phyloP scores from a whole-genome alignment of 2,888 invertebrate genomes.

The Microchrysa polita region DNA sequence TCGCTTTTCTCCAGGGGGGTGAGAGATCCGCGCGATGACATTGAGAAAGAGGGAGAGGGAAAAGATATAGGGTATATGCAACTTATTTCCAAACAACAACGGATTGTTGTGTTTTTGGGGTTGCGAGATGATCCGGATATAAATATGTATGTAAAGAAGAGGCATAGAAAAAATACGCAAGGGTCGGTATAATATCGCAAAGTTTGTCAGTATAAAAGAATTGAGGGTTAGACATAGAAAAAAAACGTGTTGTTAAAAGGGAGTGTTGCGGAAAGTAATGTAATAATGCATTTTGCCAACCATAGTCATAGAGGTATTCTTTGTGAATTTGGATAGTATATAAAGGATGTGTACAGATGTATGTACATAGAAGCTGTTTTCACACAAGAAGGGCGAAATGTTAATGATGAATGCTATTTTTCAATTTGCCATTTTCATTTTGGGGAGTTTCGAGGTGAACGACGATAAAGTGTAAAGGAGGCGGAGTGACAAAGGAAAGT shows the following conservation, averaged over 20 bases:
- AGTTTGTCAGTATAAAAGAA: too few species aligned
- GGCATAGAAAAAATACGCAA: neutral
- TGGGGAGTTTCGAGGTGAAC: neutral
- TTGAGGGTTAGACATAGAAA: too few species aligned
- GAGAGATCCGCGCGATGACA: too few species aligned
- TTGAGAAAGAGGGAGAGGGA: too few species aligned
- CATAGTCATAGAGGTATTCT: too few species aligned
- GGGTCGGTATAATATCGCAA: too few species aligned
- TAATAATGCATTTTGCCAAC: conserved; percentile 14
- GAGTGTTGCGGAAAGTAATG: neutral
- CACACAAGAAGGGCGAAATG: neutral
- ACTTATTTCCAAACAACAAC: too few species aligned
- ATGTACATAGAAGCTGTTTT: neutral
- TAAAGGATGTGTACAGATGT: too few species aligned
- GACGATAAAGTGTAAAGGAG: neutral
- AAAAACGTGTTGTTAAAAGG: neutral
- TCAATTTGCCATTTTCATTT: conserved; percentile 9
- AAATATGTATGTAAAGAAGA: conserved; percentile 2
- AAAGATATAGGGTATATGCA: neutral
- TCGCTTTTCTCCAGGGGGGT: too few species aligned
- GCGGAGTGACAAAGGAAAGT: neutral
- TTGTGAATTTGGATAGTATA: too few species aligned
- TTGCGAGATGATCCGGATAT: neutral
- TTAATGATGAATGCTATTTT: conserved; percentile 2
- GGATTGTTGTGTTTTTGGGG: too few species aligned